phyloP scores from a whole-genome alignment of 1,140 invertebrate species.

The Drosophila miranda region DNA sequence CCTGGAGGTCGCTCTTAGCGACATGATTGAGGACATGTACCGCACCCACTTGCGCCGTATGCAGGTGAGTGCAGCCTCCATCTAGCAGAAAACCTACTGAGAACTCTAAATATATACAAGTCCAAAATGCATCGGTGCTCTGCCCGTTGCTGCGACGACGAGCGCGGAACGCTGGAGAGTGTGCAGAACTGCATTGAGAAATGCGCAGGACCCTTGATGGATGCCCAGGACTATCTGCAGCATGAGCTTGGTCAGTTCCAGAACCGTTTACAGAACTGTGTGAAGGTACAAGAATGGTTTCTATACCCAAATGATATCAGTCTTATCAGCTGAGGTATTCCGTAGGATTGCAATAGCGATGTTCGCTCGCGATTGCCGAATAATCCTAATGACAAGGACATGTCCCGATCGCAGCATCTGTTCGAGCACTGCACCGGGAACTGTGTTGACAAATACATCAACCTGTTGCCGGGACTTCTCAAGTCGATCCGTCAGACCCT shows the following conservation, averaged over 20 bases:
- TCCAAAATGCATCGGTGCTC: slow-evolving; percentile 94
- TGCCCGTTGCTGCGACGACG: slow-evolving; percentile 92
- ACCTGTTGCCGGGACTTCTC: slow-evolving; percentile 88
- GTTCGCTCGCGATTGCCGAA: slow-evolving; percentile 88
- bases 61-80: slow-evolving; percentile 86
- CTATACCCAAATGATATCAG: no score
- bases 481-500: slow-evolving; percentile 89
- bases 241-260: slow-evolving; percentile 86
- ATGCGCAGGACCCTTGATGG: slow-evolving; percentile 88
- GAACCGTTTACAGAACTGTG: slow-evolving; percentile 92
- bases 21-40: slow-evolving; percentile 91
- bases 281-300: slow-evolving; percentile 84
- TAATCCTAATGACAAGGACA: slow-evolving; percentile 87
- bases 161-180: slow-evolving; percentile 86
- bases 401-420: slow-evolving; percentile 86
- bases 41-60: slow-evolving; percentile 90
- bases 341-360: slow-evolving; percentile 88
- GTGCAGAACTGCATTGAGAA: slow-evolving; percentile 92
- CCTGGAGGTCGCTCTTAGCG: slow-evolving; percentile 90
- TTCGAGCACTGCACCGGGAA: slow-evolving; percentile 93
- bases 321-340: no score
- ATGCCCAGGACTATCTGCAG: slow-evolving; percentile 91
- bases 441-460: slow-evolving; percentile 93
- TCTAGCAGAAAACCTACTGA: background rate
- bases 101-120: slow-evolving; percentile 7